Conservation (phyloP, 2,797 vertebrate genomes). For the Thunnus albacares region DNA sequence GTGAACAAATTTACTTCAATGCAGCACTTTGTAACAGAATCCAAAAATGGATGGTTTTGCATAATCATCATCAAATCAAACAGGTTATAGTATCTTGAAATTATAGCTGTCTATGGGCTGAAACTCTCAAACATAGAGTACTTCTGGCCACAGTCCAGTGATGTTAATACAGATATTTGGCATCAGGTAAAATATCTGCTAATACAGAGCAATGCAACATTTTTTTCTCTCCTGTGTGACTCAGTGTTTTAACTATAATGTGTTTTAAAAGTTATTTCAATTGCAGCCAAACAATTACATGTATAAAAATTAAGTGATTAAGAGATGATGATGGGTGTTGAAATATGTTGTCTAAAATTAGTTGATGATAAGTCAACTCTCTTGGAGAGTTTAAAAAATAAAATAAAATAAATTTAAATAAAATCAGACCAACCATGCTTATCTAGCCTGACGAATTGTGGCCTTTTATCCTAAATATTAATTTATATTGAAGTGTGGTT, state of each 20-base stretch:
- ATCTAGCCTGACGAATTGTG: slow-evolving; percentile 16
- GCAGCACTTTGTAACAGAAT: too few relatives aligned
- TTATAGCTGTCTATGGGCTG: too few relatives aligned
- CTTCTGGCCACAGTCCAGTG: too few relatives aligned
- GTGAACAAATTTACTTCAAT: too few relatives aligned
- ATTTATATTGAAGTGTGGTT: slow-evolving; percentile 27
- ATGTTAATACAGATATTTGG: too few relatives aligned
- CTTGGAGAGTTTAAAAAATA: too few relatives aligned
- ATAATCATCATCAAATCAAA: too few relatives aligned
- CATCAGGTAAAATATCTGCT: background rate
- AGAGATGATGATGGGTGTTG: too few relatives aligned
- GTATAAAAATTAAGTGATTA: slow-evolving; percentile 12
- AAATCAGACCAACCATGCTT: slow-evolving; percentile 17
- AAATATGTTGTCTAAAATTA: slow-evolving; percentile 38
- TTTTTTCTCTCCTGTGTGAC: slow-evolving; percentile 7
- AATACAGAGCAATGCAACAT: slow-evolving; percentile 16
- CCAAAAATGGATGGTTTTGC: too few relatives aligned
- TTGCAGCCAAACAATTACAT: slow-evolving; percentile 27
- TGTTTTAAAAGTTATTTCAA: background rate
- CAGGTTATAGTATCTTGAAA: too few relatives aligned
- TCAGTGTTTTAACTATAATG: too few relatives aligned
- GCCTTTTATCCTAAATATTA: background rate
- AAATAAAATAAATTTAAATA: background rate
- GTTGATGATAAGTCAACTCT: slow-evolving; percentile 9
- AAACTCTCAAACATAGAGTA: too few relatives aligned